Evolutionary conservation across 1,140 invertebrate genomes (phyloP).

Genomic region (Leptopilina boulardi): DNA sequence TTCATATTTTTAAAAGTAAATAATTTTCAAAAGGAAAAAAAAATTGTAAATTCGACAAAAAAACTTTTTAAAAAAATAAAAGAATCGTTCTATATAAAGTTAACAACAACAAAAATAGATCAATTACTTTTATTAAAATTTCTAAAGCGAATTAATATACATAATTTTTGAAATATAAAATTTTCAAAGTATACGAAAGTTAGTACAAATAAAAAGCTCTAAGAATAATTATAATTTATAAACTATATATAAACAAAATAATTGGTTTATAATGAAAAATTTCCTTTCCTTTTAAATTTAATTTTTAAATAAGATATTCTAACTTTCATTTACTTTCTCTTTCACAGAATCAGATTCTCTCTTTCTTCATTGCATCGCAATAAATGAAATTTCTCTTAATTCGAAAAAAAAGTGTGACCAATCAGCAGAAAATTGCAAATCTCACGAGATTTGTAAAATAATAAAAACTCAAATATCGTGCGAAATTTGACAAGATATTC

Average conservation of each 20-base stretch:
- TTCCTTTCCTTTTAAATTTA: not conserved
- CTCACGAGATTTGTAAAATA: not conserved
- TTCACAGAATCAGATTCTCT: not conserved
- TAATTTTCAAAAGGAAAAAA: too few species aligned
- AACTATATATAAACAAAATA: not conserved
- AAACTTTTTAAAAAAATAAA: not conserved
- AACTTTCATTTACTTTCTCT: conserved; percentile 23
- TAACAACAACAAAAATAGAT: not conserved
- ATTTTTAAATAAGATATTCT: not conserved
- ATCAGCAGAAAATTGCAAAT: not conserved
- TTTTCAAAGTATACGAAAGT: not conserved
- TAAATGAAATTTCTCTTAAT: not conserved
- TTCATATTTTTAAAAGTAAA: too few species aligned
- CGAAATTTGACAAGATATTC: not conserved
- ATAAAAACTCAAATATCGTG: not conserved
- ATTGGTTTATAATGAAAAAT: not conserved
- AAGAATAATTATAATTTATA: not conserved
- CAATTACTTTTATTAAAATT: conserved; percentile 1
- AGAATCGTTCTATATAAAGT: not conserved
- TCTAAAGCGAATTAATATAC: not conserved
- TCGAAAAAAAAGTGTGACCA: not conserved
- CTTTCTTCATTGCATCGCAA: not conserved
- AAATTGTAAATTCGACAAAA: not conserved
- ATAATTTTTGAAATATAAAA: not conserved
- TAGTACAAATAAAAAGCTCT: not conserved